Evolutionary conservation across 2,113 vertebrate species (phyloP).

Genomic region (Vimba vimba): DNA sequence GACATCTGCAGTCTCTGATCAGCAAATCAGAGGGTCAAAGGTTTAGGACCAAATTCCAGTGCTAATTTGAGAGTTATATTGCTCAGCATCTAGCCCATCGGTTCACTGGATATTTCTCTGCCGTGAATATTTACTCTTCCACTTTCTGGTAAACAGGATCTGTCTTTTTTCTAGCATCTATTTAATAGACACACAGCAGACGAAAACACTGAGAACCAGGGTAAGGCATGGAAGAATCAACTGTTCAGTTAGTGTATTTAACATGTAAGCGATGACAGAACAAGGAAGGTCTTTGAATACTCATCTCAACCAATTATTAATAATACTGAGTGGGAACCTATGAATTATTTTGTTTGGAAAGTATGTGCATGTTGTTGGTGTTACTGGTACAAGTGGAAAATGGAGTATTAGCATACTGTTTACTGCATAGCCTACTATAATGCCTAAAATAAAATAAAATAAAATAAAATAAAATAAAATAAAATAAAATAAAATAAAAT

Average conservation of each 20-base stretch:
- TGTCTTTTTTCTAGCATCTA: background rate
- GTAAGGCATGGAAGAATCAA: background rate
- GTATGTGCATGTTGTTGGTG: background rate
- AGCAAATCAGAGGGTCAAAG: conserved; percentile 17
- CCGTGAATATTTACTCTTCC: conserved; percentile 2
- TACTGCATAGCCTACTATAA: too few relatives aligned
- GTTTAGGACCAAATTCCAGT: conserved; percentile 16
- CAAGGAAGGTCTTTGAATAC: background rate
- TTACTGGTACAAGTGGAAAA: background rate
- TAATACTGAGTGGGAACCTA: background rate
- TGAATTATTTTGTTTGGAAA: background rate
- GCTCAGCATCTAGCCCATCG: background rate
- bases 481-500: too few relatives aligned
- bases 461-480: too few relatives aligned
- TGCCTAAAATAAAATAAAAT: background rate
- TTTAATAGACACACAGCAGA: background rate
- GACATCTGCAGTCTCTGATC: conserved; percentile 22
- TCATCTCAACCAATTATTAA: background rate
- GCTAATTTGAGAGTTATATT: conserved; percentile 1
- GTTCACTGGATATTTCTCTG: background rate
- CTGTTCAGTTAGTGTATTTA: background rate
- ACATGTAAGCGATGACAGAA: background rate
- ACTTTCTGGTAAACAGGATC: background rate
- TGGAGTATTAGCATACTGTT: background rate
- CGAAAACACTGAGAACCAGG: background rate